A percentile compares a stretch with the other conserved stretches of the same genome.
Evolutionary conservation across 2,113 vertebrate species (phyloP).

Genomic region (Mugil cephalus): DNA sequence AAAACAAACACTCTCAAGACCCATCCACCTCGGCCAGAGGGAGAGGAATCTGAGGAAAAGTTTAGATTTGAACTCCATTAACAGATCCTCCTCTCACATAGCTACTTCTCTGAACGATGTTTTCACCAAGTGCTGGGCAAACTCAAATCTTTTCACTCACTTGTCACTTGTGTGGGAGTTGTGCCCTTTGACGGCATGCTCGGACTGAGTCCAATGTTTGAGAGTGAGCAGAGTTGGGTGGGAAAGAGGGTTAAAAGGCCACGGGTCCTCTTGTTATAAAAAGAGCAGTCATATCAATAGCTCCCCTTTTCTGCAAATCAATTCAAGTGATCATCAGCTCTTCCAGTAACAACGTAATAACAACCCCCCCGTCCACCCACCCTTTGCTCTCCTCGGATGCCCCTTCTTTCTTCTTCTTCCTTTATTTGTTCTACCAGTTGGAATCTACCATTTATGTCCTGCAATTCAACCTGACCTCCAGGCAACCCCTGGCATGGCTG

Average conservation of each 20-base stretch:
- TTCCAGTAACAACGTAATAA: conserved; percentile 75
- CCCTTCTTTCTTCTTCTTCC: conserved; percentile 51
- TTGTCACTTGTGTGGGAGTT: conserved; percentile 71
- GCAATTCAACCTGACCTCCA: conserved; percentile 85
- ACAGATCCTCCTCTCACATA: conserved; percentile 41
- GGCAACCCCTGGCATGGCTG: conserved; percentile 78
- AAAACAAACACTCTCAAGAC: conserved; percentile 77
- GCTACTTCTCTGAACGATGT: conserved; percentile 27
- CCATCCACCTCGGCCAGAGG: conserved; percentile 66
- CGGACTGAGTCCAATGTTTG: conserved; percentile 50
- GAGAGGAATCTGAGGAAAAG: conserved; percentile 61
- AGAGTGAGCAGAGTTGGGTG: conserved; percentile 44
- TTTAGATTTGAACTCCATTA: conserved; percentile 60
- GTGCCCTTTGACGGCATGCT: conserved; percentile 58
- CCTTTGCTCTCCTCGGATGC: conserved; percentile 68
- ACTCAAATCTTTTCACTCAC: conserved; percentile 62
- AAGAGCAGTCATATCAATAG: conserved; percentile 71
- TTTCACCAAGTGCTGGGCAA: conserved; percentile 45
- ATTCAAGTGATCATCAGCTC: conserved; percentile 75
- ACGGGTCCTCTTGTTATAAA: conserved; percentile 58
- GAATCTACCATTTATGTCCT: conserved; percentile 79
- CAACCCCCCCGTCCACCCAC: conserved; percentile 57
- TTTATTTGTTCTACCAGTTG: conserved; percentile 78
- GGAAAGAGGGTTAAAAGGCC: conserved; percentile 73
- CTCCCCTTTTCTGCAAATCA: conserved; percentile 76